Base-by-base conservation (phyloP, 2,888 invertebrate species). In the Amaurobius ferox region DNA sequence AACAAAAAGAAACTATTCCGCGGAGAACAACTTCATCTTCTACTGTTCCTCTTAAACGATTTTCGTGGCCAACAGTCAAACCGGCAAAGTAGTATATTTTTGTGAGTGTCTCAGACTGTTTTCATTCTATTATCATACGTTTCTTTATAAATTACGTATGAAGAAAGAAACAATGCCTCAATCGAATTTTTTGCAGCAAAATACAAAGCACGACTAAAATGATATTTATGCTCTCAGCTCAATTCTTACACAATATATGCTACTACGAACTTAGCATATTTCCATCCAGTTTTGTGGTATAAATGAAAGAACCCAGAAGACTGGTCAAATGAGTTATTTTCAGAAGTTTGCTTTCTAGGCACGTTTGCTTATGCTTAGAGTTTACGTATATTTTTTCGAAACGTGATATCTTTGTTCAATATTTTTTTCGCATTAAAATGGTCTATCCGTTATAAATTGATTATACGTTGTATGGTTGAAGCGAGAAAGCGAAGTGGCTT, bases 11-110 rank as follows among this genome's bases (percentile, higher is more conserved):
- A 35, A 9, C 5, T 35, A n/a, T n/a, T 16, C n/a, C 11, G 55
- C 23, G 23, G 55, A 55, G 55, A 23, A 55, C 55, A 7, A 44
- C 23, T 23, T 23, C 23, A 23, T 23, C 23, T 23, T 55, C 55
- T 55, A 55, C 55, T 23, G 55, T 23, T 55, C 2, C 23, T 55
- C 55, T 55, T 55, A 55, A 55, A 23, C 19, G 11, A 19, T 55
- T 55, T 55, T 55, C 55, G 23, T 55, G 55, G 55, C 55, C 23
- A 55, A 55, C 55, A 55, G 23, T 55, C 55, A 55, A 55, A 23
- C 55, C 5, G 23, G 55, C 55, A 55, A 55, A 55, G 55, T 55
- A 55, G 55, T 55, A 55, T 55, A 55, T 55, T 55, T 55, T 55
- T 55, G 55, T 55, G 55, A 55, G 23, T 23, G 23, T 55, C 55